phyloP scores from a whole-genome alignment of 2,113 vertebrate species.

The Rhizomys pruinosus region DNA sequence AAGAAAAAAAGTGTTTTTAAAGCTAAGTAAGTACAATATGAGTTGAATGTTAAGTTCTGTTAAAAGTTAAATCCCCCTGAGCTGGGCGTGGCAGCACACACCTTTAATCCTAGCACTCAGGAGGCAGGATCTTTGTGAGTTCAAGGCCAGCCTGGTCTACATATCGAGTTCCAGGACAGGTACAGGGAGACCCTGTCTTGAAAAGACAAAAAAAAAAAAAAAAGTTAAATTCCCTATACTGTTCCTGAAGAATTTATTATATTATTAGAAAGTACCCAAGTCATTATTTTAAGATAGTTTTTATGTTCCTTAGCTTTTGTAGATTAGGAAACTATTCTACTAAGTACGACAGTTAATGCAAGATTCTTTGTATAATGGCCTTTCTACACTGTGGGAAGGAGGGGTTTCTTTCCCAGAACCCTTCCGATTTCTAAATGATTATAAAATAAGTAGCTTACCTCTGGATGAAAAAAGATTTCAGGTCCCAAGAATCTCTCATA shows the following conservation, averaged over 20 bases:
- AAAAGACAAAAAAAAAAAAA: too few species aligned
- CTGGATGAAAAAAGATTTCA: slow-evolving; percentile 99
- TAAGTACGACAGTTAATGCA: background rate
- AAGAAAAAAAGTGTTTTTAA: slow-evolving; percentile 15
- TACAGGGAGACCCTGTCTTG: too few species aligned
- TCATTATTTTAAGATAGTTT: background rate
- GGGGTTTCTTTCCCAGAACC: background rate
- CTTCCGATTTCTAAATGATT: background rate
- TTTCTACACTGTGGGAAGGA: background rate
- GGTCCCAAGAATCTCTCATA: slow-evolving; percentile 98
- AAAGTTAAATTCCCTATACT: slow-evolving; percentile 13
- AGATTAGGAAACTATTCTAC: background rate
- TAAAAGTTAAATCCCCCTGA: background rate
- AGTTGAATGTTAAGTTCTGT: slow-evolving; percentile 17
- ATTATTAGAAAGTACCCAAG: slow-evolving; percentile 6
- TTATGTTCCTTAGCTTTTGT: background rate
- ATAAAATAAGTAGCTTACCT: slow-evolving; percentile 87
- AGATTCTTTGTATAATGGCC: background rate
- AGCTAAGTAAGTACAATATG: background rate
- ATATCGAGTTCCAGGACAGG: too few species aligned
- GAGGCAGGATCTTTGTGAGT: too few species aligned
- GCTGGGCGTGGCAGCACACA: too few species aligned
- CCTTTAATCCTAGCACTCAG: too few species aligned
- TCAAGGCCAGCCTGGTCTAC: too few species aligned
- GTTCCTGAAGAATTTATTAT: background rate